Percentiles rank a stretch among this genome's conserved stretches.
These are phyloP conservation scores for Petroica traversi DNA, from an alignment of 2,113 vertebrate species.

Conservation along the genomic window DNA sequence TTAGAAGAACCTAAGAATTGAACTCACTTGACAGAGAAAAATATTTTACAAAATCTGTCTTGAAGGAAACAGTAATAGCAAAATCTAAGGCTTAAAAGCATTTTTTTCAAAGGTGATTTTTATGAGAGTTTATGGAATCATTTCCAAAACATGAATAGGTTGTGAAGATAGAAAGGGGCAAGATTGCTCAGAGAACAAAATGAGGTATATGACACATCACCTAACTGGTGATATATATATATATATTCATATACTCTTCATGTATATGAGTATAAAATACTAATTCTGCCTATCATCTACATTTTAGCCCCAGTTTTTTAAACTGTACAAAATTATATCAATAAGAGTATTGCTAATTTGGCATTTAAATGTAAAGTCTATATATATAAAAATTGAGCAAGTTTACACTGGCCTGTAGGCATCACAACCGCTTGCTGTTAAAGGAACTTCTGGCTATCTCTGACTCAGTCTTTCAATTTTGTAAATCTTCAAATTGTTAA, in stretches of 20 bases:
- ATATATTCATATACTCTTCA: no score
- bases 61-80: not conserved
- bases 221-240: no score
- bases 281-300: not conserved
- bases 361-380: not conserved
- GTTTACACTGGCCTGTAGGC: not conserved
- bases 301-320: not conserved
- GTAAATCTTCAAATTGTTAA: not conserved
- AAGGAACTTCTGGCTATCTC: not conserved
- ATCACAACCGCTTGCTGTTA: not conserved
- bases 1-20: not conserved
- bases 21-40: not conserved
- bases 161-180: not conserved
- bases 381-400: not conserved
- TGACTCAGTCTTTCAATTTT: not conserved
- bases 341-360: not conserved
- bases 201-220: not conserved
- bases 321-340: not conserved
- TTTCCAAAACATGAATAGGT: not conserved
- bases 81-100: not conserved
- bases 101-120: not conserved
- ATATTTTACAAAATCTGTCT: not conserved
- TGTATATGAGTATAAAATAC: not conserved
- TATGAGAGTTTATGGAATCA: not conserved
- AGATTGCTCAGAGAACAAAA: not conserved